These are phyloP conservation scores for Drosophila prostipennis DNA, from an alignment of 2,888 invertebrate species.

Conservation along the genomic window DNA sequence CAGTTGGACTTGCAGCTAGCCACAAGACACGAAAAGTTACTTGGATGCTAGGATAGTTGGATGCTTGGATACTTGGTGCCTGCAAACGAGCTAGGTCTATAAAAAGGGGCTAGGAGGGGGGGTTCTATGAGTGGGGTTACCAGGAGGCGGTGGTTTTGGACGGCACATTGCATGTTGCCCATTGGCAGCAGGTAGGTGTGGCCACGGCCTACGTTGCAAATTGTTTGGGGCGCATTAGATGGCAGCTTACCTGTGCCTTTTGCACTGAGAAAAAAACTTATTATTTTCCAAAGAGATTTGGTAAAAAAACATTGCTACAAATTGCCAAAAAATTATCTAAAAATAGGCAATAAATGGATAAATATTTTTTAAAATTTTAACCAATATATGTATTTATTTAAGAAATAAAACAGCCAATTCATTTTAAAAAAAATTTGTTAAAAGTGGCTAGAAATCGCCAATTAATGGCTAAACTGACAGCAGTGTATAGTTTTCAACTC, in stretches of 20 bases:
- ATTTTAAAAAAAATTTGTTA: too few species aligned
- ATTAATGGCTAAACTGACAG: too few species aligned
- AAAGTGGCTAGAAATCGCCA: too few species aligned
- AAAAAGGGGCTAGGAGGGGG: neutral
- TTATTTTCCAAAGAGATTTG: too few species aligned
- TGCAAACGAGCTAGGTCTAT: slow-evolving; percentile 54
- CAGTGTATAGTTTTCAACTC: too few species aligned
- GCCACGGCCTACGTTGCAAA: slow-evolving; percentile 71
- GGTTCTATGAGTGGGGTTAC: neutral
- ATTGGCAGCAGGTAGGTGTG: slow-evolving; percentile 75
- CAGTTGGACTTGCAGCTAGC: slow-evolving; percentile 30
- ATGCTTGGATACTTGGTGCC: slow-evolving; percentile 28
- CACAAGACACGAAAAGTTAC: slow-evolving; percentile 40
- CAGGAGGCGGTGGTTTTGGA: slow-evolving; percentile 2
- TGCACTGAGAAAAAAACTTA: slow-evolving; percentile 7
- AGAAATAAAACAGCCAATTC: too few species aligned
- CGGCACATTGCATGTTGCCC: slow-evolving; percentile 57
- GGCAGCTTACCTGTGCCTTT: slow-evolving; percentile 41
- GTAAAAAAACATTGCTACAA: too few species aligned
- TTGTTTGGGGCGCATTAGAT: slow-evolving; percentile 73
- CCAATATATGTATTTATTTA: too few species aligned
- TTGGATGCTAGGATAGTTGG: slow-evolving; percentile 26
- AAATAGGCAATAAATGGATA: too few species aligned
- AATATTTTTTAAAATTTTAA: too few species aligned
- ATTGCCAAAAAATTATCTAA: too few species aligned